Evolutionary conservation across 2,888 invertebrate species (phyloP).

Genomic region (Norana najaformis): DNA sequence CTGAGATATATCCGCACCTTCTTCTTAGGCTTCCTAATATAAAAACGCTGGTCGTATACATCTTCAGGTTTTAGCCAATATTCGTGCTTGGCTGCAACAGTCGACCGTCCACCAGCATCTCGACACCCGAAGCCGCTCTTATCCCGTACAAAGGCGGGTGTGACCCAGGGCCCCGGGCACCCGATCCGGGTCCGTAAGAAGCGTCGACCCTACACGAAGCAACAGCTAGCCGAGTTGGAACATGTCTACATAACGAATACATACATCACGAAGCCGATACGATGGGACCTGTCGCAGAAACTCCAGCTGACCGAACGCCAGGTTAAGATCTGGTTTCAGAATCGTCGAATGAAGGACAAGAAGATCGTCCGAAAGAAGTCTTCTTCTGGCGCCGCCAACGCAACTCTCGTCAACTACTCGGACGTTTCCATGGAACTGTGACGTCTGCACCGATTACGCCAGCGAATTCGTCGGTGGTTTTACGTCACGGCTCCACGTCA

Average conservation of each 20-base stretch:
- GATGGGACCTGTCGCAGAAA: conserved; percentile 95
- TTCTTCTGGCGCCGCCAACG: neutral
- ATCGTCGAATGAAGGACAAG: conserved; percentile 60
- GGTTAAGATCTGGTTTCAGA: conserved; percentile 63
- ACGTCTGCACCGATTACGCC: neutral
- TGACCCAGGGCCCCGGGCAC: neutral
- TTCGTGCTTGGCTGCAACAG: neutral
- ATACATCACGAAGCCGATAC: conserved; percentile 95
- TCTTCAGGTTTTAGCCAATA: neutral
- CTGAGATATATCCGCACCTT: too few species aligned
- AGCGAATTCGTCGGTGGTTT: neutral
- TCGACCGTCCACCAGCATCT: neutral
- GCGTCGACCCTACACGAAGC: conserved; percentile 96
- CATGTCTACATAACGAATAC: conserved; percentile 91
- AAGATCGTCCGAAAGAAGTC: conserved; percentile 46
- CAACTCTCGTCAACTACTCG: neutral
- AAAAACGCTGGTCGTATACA: too few species aligned
- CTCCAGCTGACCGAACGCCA: conserved; percentile 71
- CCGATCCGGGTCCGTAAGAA: conserved; percentile 72
- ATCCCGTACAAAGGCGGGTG: neutral
- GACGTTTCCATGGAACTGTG: conserved; percentile 6
- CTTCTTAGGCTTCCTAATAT: too few species aligned
- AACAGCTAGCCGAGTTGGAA: conserved; percentile 93
- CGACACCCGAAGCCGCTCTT: neutral
- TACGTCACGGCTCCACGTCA: neutral